Evolutionary conservation across 2,113 vertebrate species (phyloP), one percentile per base, ranked within the genome.

Genomic region (Panurus biarmicus): DNA sequence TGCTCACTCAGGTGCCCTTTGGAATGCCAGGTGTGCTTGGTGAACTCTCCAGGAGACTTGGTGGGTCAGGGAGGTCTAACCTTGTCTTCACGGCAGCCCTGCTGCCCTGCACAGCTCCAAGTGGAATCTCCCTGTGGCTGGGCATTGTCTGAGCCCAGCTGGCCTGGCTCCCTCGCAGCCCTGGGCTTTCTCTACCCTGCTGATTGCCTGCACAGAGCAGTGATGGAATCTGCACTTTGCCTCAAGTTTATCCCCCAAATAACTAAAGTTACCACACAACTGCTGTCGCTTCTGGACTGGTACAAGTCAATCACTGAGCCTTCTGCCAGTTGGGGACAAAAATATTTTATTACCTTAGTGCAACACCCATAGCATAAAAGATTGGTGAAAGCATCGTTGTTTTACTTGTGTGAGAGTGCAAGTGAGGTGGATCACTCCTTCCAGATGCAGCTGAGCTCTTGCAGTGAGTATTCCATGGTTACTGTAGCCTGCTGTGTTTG

Each of bases 371-470:
- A 89, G 67, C 29, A 3, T 92, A 91, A 96, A 74, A 33, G 85
- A 91, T 70, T 90, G 86, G 92, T 90, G 73, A 86, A 35, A 95
- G 89, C 89, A 89, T 89, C 31, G 19, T 65, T 31, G 53, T 95
- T 75, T 35, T 87, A 88, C 51, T 7, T 48, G 28, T 90, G 64
- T 90, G 88, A 95, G 85, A 73, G 69, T 44, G 66, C 67, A 85
- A 53, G 91, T 35, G 76, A 54, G 77, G 84, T 38, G 57, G 62
- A 75, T 85, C 23, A 4, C 90, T 84, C 65, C 72, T 85, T 72
- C 53, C 35, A 35, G 47, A 65, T 15, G 69, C 72, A 28, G 24
- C 35, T 5, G 45, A 87, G 58, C 72, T 78, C 91, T 69, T 92
- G 83, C 80, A 74, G 78, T 76, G 62, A 56, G 38, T 72, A 18